phyloP scores from a whole-genome alignment of 2,888 invertebrate genomes.

The Amiota minor region DNA sequence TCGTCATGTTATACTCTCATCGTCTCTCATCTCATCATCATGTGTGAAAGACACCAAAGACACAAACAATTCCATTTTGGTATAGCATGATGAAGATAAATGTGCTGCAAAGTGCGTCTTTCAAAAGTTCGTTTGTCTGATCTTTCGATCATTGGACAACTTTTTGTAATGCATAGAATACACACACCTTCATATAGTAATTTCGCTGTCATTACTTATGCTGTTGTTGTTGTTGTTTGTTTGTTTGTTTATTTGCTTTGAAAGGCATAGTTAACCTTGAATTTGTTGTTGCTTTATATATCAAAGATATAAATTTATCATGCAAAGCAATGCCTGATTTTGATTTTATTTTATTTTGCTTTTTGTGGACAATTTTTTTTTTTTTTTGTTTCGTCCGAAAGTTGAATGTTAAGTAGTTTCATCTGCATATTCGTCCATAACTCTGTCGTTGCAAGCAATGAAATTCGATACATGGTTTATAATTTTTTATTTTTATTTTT shows the following conservation, averaged over 20 bases:
- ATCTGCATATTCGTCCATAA: slow-evolving; percentile 3
- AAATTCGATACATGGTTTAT: slow-evolving; percentile 14
- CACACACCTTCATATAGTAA: background rate
- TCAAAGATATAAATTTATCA: slow-evolving; percentile 3
- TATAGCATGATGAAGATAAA: slow-evolving; percentile 22
- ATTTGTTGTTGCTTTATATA: background rate
- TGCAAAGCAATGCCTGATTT: slow-evolving; percentile 6
- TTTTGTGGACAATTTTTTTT: background rate
- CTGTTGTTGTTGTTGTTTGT: background rate
- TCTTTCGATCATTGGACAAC: background rate
- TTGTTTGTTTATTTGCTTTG: background rate
- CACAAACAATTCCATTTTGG: slow-evolving; percentile 18
- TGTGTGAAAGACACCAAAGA: background rate
- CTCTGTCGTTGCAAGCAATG: background rate
- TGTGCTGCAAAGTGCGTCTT: slow-evolving; percentile 26
- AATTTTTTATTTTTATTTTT: slow-evolving; percentile 19
- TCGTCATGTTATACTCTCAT: background rate
- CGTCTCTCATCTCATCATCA: background rate
- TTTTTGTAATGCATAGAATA: background rate
- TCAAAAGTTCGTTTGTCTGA: background rate
- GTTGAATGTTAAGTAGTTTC: slow-evolving; percentile 28
- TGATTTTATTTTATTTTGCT: background rate
- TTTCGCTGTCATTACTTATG: slow-evolving; percentile 1
- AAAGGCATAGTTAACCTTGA: background rate
- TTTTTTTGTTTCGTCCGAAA: slow-evolving; percentile 7